Evolutionary conservation across 1,140 invertebrate genomes (phyloP), one percentile per base, ranked within the genome.

Genomic region (Capitella teleta): DNA sequence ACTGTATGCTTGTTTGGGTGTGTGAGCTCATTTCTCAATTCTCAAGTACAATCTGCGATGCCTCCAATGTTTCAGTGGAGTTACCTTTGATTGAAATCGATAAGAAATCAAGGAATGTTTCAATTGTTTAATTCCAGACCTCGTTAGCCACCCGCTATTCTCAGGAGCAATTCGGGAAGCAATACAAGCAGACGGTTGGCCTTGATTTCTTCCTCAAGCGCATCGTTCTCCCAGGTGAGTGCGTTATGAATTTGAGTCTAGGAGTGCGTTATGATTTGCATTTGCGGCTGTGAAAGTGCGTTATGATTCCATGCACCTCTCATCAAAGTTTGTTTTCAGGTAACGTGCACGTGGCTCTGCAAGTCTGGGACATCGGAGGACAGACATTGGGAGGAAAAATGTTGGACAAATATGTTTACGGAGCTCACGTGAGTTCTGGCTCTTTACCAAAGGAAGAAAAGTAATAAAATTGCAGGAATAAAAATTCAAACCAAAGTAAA

Each of bases 361-460:
- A 87, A 66, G 73, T 92, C 16, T 89, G 86, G 78, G 88, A 92
- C 65, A 79, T 91, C 44, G 84, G 85, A 24, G 87, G 87, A 6
- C 77, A 82, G 32, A 79, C 85, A 23, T 63, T 87, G 16, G 74
- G 76, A 42, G 83, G 83, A 10, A 71, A 77, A 38, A 87, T 92
- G 84, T 67, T 90, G n/a, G 78, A 81, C 46, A 89, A 88, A 68
- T 90, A 89, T 64, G 67, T 90, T 23, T 86, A 80, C 67, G 81
- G 79, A 51, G 80, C 82, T 40, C 76, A 89, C 74, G 87, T 89
- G 76, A 77, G 74, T 63, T 47, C 19, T 42, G 42, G 12, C 4
- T 16, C 16, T 19, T 19, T 24, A 3, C 16, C 23, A 19, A 19
- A 43, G 2, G n/a, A 10, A n/a, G 8, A 10, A 8, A 32, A 32